Evolutionary conservation across 2,888 invertebrate species (phyloP), one percentile per base, ranked within the genome.

Genomic region (Neuroscelio doddi): DNA sequence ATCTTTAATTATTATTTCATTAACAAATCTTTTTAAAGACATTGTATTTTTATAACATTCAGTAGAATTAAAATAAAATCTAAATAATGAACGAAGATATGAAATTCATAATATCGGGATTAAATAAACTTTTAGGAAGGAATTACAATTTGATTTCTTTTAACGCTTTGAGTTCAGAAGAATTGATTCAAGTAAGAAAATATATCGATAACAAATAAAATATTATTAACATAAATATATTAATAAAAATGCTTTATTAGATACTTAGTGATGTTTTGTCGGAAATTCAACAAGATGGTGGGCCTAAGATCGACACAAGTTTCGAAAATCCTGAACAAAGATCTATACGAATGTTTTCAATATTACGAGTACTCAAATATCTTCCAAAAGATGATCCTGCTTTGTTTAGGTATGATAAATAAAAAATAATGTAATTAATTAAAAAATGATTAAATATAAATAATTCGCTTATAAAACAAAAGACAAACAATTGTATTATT

Each of bases 131-230:
- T 41, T 89, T 94, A 72, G 89, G 88, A 47, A 90, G 90, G 74
- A 91, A 89, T 77, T 93, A 91, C 77, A 95, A 94, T 78, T 85
- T 95, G 63, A 93, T 96, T 76, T 92, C 93, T 71, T 95, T 96
- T 83, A 95, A 95, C 85, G 89, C 93, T 3, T 85, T 95, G 59
- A 89, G 89, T 63, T 89, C 91, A 39, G 90, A 92, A 65, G 91
- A 92, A 76, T 86, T 95, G 57, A 83, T 96, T 14, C 95, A 94
- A 86, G 86, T 93, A 58, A 61, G 32, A 51, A 30, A 39, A 15
- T 10, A 36, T 15, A 36, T 15, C 15, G 21, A 16, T 16, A 34
- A 16, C 9, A 49, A 21, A 34, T 15, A 21, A 24, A 24, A 14
- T 38, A 1, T 36, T 49, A 12, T 49, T 34, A 27, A 12, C 32